Evolutionary conservation across 2,888 invertebrate genomes (phyloP), one percentile per base, ranked within the genome.

Genomic region (Synanthedon vespiformis): DNA sequence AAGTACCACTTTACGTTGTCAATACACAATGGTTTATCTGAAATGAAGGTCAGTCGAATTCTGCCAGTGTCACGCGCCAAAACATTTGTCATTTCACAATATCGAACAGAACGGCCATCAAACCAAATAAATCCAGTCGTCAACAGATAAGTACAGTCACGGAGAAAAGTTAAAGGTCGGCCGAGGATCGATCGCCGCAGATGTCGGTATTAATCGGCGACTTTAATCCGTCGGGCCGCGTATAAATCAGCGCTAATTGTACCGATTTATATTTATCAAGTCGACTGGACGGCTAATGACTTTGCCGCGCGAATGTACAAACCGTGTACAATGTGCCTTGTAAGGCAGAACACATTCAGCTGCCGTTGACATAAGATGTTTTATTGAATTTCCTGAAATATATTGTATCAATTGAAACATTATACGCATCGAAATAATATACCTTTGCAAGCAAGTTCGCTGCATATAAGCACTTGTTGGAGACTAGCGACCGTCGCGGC

Each of bases 191-290:
- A 80, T 81, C 71, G 80, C 67, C 74, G 70, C 78, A 81, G 80
- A 81, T 82, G 80, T 80, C 78, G 74, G 70, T 73, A 81, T 80
- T 82, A 83, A 83, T 83, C 79, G 81, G 65, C 64, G 75, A 74
- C 74, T 80, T 78, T 77, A 81, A 80, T 78, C 80, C 79, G 70
- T 67, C 76, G 71, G 70, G 68, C 76, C 69, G 76, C 66, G 65
- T 63, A 81, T 83, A 80, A 80, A 83, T 83, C 81, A 80, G 63
- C 68, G 68, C 69, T 80, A 80, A 83, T 81, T 82, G 78, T 69
- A 62, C 66, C 80, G 76, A 82, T 82, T 82, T 81, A 80, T 82
- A 81, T 80, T 80, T 78, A 83, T 80, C 80, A 77, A 77, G 67
- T 64, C 68, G 53, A 44, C 53, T 48, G 51, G 63, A 60, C 65